A percentile compares a stretch with the other conserved stretches of the same genome.
phyloP scores from a whole-genome alignment of 2,888 invertebrate genomes.

The Pandemis corylana region DNA sequence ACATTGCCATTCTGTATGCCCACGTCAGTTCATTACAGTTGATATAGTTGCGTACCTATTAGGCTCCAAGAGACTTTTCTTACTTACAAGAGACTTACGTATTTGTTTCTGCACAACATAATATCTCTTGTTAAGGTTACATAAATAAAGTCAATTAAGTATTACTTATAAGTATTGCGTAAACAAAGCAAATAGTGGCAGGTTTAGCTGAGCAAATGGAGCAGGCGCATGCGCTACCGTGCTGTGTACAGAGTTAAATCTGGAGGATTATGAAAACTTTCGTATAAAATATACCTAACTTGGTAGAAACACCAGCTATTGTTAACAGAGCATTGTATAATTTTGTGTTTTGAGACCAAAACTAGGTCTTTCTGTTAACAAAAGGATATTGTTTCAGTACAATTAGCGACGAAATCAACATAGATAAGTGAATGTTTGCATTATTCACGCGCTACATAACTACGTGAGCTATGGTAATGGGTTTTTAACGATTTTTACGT shows the following conservation, averaged over 20 bases:
- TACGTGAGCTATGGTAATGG: conserved; percentile 25
- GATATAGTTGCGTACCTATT: no score
- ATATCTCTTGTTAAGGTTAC: conserved; percentile 18
- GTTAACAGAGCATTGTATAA: conserved; percentile 69
- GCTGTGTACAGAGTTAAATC: conserved; percentile 39
- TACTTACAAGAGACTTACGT: no score
- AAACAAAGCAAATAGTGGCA: conserved; percentile 38
- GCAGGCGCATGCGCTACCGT: conserved; percentile 36
- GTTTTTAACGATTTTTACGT: conserved; percentile 33
- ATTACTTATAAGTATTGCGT: conserved; percentile 31
- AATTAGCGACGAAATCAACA: conserved; percentile 79
- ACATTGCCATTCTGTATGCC: no score
- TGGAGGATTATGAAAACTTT: conserved; percentile 41
- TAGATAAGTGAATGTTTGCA: conserved; percentile 77
- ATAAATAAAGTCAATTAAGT: conserved; percentile 29
- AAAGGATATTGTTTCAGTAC: conserved; percentile 81
- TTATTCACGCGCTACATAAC: conserved; percentile 56
- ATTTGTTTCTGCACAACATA: conserved; percentile 18
- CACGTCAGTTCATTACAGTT: no score
- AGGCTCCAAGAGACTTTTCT: no score
- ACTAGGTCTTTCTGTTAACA: conserved; percentile 79
- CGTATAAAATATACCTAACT: conserved; percentile 49
- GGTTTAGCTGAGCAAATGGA: conserved; percentile 40
- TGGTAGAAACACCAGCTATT: conserved; percentile 64
- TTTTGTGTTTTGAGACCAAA: conserved; percentile 75